phyloP scores from a whole-genome alignment of 2,113 vertebrate genomes.

The Chamaetylas fuelleborni region DNA sequence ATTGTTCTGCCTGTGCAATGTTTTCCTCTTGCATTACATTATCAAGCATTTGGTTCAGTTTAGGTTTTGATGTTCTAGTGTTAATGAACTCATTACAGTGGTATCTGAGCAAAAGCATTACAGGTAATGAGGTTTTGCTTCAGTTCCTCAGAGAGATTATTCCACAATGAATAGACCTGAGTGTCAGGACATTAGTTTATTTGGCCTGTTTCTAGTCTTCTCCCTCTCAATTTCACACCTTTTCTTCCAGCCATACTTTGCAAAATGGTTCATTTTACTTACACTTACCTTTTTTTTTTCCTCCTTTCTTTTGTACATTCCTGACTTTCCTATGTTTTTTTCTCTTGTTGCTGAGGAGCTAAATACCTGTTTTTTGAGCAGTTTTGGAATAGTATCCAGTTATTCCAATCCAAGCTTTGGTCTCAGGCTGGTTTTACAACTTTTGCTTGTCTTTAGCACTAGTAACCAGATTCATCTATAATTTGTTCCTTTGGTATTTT shows the following conservation, averaged over 20 bases:
- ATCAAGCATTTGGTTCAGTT: background rate
- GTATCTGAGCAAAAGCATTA: background rate
- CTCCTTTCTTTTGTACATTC: background rate
- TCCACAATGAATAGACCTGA: background rate
- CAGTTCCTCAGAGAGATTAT: background rate
- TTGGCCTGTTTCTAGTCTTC: background rate
- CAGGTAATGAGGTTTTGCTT: slow-evolving; percentile 25
- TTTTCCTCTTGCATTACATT: background rate
- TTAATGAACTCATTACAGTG: background rate
- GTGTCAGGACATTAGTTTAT: background rate
- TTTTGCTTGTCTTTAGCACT: background rate
- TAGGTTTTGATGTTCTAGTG: background rate
- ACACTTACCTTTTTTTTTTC: background rate
- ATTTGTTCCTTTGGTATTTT: background rate
- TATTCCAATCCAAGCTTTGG: background rate
- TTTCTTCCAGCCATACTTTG: background rate
- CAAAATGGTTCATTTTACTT: background rate
- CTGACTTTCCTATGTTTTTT: background rate
- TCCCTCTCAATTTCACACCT: background rate
- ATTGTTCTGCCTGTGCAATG: background rate
- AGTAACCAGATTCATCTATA: background rate
- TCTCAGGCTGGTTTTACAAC: background rate
- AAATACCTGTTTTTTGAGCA: background rate
- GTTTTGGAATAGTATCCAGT: fast-evolving
- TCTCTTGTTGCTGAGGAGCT: background rate